Percentiles rank a stretch among this genome's conserved stretches.
Conservation (phyloP, 2,888 invertebrate species). For the Monoplex corrugatus region DNA sequence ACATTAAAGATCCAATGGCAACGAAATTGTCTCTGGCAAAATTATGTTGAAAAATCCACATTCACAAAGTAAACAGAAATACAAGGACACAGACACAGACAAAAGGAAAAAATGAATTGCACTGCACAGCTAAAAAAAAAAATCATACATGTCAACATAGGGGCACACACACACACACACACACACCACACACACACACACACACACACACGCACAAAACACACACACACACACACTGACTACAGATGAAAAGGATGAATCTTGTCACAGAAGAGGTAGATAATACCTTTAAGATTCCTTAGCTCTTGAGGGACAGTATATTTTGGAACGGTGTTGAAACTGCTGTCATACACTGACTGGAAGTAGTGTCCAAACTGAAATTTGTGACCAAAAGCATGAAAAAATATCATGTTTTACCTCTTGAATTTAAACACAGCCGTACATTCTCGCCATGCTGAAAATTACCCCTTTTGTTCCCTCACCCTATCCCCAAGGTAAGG, state of each 20-base stretch:
- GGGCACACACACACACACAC: conserved; percentile 9
- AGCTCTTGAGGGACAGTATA: conserved; percentile 72
- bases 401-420: background rate
- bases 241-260: background rate
- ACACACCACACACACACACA: conserved; percentile 4
- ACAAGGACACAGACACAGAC: too few relatives aligned
- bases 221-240: background rate
- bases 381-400: background rate
- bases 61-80: too few relatives aligned
- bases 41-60: too few relatives aligned
- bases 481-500: too few relatives aligned
- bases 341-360: conserved; percentile 70
- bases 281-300: conserved; percentile 75
- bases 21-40: too few relatives aligned
- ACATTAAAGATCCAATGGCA: too few relatives aligned
- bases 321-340: conserved; percentile 71
- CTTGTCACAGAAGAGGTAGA: background rate
- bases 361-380: conserved; percentile 78
- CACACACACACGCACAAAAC: background rate
- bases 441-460: too few relatives aligned
- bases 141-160: too few relatives aligned
- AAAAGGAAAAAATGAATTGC: too few relatives aligned
- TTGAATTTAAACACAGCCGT: too few relatives aligned
- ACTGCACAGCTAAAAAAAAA: too few relatives aligned
- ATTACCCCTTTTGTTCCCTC: too few relatives aligned